These are phyloP conservation scores for Paramormyrops kingsleyae DNA, from an alignment of 2,113 vertebrate genomes.

Conservation along the genomic window DNA sequence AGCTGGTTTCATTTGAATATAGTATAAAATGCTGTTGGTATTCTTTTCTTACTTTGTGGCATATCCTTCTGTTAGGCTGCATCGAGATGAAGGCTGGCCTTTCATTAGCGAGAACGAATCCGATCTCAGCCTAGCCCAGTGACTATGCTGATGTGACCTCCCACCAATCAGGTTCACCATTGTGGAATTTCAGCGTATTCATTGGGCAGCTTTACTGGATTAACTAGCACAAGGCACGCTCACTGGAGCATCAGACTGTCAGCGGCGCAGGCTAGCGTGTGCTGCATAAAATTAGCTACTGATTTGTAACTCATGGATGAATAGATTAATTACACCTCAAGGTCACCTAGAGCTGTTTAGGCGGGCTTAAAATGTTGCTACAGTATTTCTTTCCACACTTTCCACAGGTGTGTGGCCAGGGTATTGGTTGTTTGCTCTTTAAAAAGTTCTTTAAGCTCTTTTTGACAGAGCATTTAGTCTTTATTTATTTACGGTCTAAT, in stretches of 20 bases:
- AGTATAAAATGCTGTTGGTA: neutral
- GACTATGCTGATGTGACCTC: neutral
- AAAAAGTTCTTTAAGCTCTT: neutral
- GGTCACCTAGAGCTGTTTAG: neutral
- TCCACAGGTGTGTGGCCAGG: neutral
- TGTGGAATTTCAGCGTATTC: neutral
- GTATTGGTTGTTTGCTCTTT: neutral
- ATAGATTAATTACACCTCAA: slow-evolving; percentile 1
- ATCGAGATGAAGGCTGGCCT: neutral
- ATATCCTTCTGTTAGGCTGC: neutral
- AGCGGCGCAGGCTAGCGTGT: neutral
- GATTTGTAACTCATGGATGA: neutral
- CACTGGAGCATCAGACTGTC: neutral
- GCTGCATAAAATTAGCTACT: neutral
- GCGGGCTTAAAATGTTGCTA: neutral
- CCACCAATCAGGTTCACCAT: neutral
- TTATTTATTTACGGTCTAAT: neutral
- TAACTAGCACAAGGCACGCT: neutral
- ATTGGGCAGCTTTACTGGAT: neutral
- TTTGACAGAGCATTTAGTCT: neutral
- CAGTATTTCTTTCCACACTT: neutral
- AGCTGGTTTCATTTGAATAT: neutral
- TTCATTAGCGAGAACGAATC: neutral
- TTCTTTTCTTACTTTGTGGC: neutral
- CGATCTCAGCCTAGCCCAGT: neutral